Conservation (phyloP, 2,888 invertebrate species). For the Mythimna albipuncta region DNA sequence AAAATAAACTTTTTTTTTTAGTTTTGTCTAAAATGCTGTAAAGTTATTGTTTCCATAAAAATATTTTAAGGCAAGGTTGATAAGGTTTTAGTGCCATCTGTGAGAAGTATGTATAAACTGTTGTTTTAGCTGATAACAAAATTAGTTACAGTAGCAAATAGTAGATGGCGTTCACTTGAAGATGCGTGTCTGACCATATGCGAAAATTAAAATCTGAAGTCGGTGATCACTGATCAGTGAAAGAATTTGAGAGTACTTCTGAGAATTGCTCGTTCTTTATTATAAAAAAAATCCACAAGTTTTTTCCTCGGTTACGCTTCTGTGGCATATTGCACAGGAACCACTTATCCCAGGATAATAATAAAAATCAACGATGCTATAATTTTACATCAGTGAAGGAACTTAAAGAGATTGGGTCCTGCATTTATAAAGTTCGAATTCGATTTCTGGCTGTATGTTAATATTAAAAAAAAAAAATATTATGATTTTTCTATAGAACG, state of each 20-base stretch:
- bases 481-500: no score
- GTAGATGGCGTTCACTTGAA: constrained; percentile 27
- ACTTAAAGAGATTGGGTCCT: no score
- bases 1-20: not conserved
- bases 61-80: not conserved
- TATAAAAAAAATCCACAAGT: not conserved
- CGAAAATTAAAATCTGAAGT: not conserved
- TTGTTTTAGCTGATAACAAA: no score
- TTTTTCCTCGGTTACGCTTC: not conserved
- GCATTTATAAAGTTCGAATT: no score
- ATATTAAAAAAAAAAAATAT: no score
- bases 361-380: no score
- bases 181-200: not conserved
- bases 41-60: no score
- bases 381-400: no score
- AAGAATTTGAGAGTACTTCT: not conserved
- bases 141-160: not conserved
- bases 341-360: not conserved
- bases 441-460: no score
- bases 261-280: not conserved
- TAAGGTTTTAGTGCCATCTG: constrained; percentile 32
- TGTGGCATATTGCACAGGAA: not conserved
- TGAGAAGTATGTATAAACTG: not conserved
- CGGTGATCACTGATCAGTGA: no score
- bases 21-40: no score